Conservation (phyloP, 2,888 invertebrate genomes). For the Brassicogethes aeneus region DNA sequence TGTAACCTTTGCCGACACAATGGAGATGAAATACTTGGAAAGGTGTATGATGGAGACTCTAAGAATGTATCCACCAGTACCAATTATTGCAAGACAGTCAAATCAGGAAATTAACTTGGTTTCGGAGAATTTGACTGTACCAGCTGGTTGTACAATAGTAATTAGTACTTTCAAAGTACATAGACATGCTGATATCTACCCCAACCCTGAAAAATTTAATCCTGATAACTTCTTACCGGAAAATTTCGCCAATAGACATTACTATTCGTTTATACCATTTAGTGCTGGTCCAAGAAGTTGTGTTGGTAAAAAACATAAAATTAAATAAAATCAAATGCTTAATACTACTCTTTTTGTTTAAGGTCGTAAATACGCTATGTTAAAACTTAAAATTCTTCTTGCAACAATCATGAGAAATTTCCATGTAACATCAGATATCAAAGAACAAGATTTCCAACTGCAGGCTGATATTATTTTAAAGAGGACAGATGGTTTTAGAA, state of each 20-base stretch:
- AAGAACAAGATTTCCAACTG: slow-evolving; percentile 51
- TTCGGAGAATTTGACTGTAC: slow-evolving; percentile 55
- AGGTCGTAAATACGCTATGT: slow-evolving; percentile 63
- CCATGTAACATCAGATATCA: slow-evolving; percentile 39
- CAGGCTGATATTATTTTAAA: slow-evolving; percentile 62
- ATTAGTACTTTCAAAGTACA: slow-evolving; percentile 60
- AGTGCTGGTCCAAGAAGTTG: slow-evolving; percentile 75
- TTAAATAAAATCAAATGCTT: background rate
- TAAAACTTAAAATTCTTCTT: slow-evolving; percentile 47
- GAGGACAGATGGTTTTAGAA: slow-evolving; percentile 56
- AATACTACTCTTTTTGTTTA: slow-evolving; percentile 24
- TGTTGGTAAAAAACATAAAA: slow-evolving; percentile 48
- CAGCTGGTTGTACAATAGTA: slow-evolving; percentile 62
- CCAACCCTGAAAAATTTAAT: slow-evolving; percentile 62
- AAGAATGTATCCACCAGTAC: slow-evolving; percentile 73
- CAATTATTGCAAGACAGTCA: slow-evolving; percentile 63
- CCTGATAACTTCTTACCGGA: slow-evolving; percentile 76
- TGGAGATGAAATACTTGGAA: slow-evolving; percentile 75
- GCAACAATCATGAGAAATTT: slow-evolving; percentile 59
- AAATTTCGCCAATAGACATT: slow-evolving; percentile 63
- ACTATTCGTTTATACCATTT: slow-evolving; percentile 73
- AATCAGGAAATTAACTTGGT: slow-evolving; percentile 57
- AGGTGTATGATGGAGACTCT: slow-evolving; percentile 69
- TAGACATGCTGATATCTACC: slow-evolving; percentile 55
- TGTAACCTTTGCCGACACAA: slow-evolving; percentile 66